phyloP scores from a whole-genome alignment of 2,888 invertebrate genomes.

The Pristionchus fissidentatus region DNA sequence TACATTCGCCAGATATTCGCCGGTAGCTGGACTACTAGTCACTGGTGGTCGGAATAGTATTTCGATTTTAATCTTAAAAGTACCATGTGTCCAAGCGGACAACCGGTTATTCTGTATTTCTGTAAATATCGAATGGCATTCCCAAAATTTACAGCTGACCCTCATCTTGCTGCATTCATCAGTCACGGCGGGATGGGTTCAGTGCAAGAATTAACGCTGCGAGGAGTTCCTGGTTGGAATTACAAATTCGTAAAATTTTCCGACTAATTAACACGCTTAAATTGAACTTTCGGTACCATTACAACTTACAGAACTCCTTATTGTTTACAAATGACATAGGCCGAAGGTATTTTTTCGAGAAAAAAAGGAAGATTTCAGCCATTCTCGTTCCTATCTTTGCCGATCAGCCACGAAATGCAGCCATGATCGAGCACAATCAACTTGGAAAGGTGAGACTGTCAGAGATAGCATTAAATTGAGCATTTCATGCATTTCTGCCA shows the following conservation, averaged over 20 bases:
- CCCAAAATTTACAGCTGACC: background rate
- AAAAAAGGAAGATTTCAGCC: background rate
- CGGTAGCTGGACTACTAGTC: too few relatives aligned
- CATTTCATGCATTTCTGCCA: too few relatives aligned
- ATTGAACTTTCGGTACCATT: background rate
- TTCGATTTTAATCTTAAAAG: too few relatives aligned
- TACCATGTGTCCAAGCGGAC: too few relatives aligned
- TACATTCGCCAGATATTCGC: too few relatives aligned
- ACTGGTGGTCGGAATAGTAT: too few relatives aligned
- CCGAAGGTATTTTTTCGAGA: background rate
- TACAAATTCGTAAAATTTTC: too few relatives aligned
- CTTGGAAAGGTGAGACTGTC: conserved; percentile 7
- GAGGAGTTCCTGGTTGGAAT: background rate
- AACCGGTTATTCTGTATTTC: too few relatives aligned
- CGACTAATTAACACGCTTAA: too few relatives aligned
- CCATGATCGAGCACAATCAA: conserved; percentile 5
- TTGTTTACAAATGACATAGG: too few relatives aligned
- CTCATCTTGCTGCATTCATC: background rate
- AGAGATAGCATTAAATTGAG: too few relatives aligned
- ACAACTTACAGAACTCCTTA: background rate
- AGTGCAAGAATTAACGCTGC: background rate
- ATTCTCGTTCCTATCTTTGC: conserved; percentile 26
- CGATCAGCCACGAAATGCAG: conserved; percentile 19
- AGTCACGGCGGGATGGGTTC: conserved; percentile 27
- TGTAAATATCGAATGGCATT: too few relatives aligned